Conservation (phyloP, 2,888 invertebrate species). For the Yponomeuta plumbellus region DNA sequence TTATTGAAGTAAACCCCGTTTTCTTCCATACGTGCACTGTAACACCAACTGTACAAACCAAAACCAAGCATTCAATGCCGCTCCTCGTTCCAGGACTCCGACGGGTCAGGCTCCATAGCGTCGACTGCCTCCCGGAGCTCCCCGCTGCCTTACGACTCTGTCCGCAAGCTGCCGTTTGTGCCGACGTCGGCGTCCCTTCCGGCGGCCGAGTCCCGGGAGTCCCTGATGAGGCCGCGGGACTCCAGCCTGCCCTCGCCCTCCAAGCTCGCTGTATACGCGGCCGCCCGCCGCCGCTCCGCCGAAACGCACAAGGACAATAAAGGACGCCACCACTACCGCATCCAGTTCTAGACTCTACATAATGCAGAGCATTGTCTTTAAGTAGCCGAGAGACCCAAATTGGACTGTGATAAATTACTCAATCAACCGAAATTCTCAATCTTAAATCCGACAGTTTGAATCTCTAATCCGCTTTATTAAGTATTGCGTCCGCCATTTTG, state of each 20-base stretch:
- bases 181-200: conserved; percentile 70
- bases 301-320: conserved; percentile 77
- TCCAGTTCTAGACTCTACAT: conserved; percentile 77
- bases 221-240: conserved; percentile 62
- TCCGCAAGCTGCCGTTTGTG: conserved; percentile 64
- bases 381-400: neutral
- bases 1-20: no score
- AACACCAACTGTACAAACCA: no score
- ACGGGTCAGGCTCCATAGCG: conserved; percentile 65
- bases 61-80: no score
- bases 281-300: conserved; percentile 71
- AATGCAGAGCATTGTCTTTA: no score
- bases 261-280: conserved; percentile 78
- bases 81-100: conserved; percentile 51
- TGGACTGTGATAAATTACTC: neutral
- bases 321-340: conserved; percentile 82
- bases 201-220: conserved; percentile 70
- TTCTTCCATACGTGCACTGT: no score
- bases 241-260: conserved; percentile 78
- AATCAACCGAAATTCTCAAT: neutral
- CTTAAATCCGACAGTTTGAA: neutral
- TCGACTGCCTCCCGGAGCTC: conserved; percentile 64
- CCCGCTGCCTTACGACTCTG: conserved; percentile 64
- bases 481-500: neutral
- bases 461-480: neutral